Conservation (phyloP, 2,113 vertebrate species). For the Thomomys bottae region DNA sequence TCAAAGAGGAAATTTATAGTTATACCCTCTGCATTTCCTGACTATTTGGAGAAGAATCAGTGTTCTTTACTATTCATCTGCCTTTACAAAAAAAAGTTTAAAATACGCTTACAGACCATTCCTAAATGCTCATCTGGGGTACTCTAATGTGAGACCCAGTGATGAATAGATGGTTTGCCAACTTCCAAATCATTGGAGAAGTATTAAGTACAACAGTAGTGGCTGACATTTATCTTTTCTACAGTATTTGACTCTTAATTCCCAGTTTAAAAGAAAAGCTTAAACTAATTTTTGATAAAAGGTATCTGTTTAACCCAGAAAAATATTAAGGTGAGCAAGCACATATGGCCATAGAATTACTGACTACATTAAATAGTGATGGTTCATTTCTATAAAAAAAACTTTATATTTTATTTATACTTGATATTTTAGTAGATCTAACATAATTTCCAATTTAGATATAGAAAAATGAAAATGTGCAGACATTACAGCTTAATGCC, state of each 20-base stretch:
- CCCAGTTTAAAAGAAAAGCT: slow-evolving; percentile 37
- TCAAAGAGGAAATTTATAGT: slow-evolving; percentile 14
- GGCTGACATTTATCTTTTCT: slow-evolving; percentile 37
- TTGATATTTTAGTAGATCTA: slow-evolving; percentile 76
- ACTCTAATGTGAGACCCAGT: not conserved
- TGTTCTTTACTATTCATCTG: slow-evolving; percentile 17
- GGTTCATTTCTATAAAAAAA: slow-evolving; percentile 72
- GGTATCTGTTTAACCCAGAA: slow-evolving; percentile 26
- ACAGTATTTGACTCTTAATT: slow-evolving; percentile 30
- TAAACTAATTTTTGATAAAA: slow-evolving; percentile 58
- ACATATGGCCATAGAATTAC: slow-evolving; percentile 1
- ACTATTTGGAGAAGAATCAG: not conserved
- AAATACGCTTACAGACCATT: slow-evolving; percentile 35
- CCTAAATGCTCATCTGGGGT: not conserved
- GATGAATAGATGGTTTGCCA: not conserved
- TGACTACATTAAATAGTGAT: slow-evolving; percentile 54
- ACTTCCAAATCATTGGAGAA: not conserved
- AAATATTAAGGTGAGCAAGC: slow-evolving; percentile 29
- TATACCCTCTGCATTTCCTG: not conserved
- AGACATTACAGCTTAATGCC: slow-evolving; percentile 72
- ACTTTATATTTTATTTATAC: slow-evolving; percentile 79
- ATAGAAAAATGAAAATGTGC: slow-evolving; percentile 72
- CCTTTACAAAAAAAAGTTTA: not conserved
- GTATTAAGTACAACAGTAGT: slow-evolving; percentile 22
- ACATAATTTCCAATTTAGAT: slow-evolving; percentile 76